Conservation (phyloP, 2,113 vertebrate species). For the Lophochroa leadbeateri region DNA sequence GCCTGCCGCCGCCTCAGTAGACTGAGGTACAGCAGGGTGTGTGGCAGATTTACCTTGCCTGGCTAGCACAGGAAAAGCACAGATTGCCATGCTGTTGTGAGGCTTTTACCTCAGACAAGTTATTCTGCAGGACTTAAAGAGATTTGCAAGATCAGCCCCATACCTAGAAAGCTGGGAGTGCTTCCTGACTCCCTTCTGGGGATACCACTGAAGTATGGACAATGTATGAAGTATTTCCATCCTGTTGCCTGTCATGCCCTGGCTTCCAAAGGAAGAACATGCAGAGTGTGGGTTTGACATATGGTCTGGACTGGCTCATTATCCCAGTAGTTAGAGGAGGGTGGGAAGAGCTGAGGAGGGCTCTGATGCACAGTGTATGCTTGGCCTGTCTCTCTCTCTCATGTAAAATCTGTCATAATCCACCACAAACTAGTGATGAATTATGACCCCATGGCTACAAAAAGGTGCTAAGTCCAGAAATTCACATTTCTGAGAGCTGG, state of each 20-base stretch:
- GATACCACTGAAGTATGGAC: background rate
- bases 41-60: background rate
- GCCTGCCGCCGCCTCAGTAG: background rate
- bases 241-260: background rate
- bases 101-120: background rate
- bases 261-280: background rate
- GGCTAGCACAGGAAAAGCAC: background rate
- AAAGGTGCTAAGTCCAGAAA: background rate
- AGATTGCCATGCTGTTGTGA: background rate
- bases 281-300: background rate
- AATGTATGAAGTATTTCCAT: background rate
- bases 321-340: fast-evolving
- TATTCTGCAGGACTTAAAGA: background rate
- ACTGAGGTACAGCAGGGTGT: background rate
- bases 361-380: background rate
- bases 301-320: background rate
- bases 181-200: fast-evolving
- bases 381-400: background rate
- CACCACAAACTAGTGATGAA: background rate
- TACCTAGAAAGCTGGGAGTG: background rate
- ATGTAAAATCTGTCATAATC: background rate
- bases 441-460: background rate
- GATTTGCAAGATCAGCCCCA: background rate
- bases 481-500: background rate
- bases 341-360: background rate